Percentiles rank a stretch among this genome's conserved stretches.
phyloP scores from a whole-genome alignment of 1,140 invertebrate species.

The Drosophila malerkotliana region DNA sequence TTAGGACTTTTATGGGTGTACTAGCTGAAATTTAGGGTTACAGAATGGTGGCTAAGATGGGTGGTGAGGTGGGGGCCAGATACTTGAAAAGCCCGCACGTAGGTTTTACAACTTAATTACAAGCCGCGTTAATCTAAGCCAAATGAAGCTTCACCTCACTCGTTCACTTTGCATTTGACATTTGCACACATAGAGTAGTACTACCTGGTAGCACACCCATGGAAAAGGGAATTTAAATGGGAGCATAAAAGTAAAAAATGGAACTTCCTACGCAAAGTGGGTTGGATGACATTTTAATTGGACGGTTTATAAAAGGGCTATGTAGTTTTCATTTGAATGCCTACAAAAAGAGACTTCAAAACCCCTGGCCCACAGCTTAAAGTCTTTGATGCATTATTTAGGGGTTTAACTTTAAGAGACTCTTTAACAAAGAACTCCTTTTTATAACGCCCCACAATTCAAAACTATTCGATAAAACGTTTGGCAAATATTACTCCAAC shows the following conservation, averaged over 20 bases:
- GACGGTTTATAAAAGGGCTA: slow-evolving; percentile 7
- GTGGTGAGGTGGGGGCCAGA: slow-evolving; percentile 5
- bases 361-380: background rate
- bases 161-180: slow-evolving; percentile 42
- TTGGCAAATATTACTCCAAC: slow-evolving; percentile 22
- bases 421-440: background rate
- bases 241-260: slow-evolving; percentile 10
- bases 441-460: background rate
- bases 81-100: slow-evolving; percentile 53
- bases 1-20: slow-evolving; percentile 63
- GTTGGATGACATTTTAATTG: slow-evolving; percentile 52
- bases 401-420: background rate
- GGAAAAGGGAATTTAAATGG: slow-evolving; percentile 19
- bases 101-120: slow-evolving; percentile 77
- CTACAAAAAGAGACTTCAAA: background rate
- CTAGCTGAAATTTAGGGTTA: slow-evolving; percentile 18
- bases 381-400: background rate
- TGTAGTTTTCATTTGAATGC: background rate
- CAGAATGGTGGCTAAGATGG: background rate
- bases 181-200: slow-evolving; percentile 5
- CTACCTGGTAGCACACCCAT: background rate
- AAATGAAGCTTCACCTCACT: slow-evolving; percentile 59
- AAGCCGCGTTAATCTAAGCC: slow-evolving; percentile 58
- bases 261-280: slow-evolving; percentile 29
- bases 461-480: slow-evolving; percentile 22